phyloP scores from a whole-genome alignment of 2,888 invertebrate species.

The Notocelia uddmanniana region DNA sequence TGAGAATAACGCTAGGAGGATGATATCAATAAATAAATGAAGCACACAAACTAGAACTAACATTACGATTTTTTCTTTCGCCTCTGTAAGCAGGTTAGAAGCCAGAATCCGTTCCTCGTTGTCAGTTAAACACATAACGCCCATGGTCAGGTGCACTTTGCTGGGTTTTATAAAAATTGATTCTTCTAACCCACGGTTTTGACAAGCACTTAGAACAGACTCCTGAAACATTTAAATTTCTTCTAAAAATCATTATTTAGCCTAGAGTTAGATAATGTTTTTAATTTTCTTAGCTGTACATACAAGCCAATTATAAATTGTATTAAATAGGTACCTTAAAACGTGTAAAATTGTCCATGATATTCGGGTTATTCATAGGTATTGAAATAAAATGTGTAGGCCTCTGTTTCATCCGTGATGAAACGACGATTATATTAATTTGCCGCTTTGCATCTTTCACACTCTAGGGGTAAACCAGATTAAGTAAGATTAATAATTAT shows the following conservation, averaged over 20 bases:
- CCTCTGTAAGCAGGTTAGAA: constrained; percentile 87
- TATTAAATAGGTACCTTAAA: constrained; percentile 87
- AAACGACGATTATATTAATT: constrained; percentile 89
- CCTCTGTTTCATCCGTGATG: constrained; percentile 89
- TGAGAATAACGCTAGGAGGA: no score
- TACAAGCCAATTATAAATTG: no score
- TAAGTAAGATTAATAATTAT: no score
- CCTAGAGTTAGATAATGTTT: not conserved
- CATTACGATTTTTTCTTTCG: constrained; percentile 87
- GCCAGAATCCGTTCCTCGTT: constrained; percentile 90
- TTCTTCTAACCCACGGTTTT: constrained; percentile 88
- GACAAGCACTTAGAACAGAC: constrained; percentile 75
- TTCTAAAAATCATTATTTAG: not conserved
- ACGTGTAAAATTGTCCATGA: constrained; percentile 87
- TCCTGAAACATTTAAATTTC: constrained; percentile 65
- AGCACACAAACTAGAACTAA: constrained; percentile 67
- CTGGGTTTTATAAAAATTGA: constrained; percentile 90
- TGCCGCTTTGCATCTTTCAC: constrained; percentile 90
- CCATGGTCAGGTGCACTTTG: constrained; percentile 95
- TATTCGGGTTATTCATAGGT: constrained; percentile 86
- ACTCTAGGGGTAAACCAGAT: no score
- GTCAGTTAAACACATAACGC: constrained; percentile 91
- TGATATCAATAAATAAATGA: no score
- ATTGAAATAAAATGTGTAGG: constrained; percentile 95
- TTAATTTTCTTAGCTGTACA: no score